Conservation (phyloP, 2,113 vertebrate species). For the Hucho hucho region DNA sequence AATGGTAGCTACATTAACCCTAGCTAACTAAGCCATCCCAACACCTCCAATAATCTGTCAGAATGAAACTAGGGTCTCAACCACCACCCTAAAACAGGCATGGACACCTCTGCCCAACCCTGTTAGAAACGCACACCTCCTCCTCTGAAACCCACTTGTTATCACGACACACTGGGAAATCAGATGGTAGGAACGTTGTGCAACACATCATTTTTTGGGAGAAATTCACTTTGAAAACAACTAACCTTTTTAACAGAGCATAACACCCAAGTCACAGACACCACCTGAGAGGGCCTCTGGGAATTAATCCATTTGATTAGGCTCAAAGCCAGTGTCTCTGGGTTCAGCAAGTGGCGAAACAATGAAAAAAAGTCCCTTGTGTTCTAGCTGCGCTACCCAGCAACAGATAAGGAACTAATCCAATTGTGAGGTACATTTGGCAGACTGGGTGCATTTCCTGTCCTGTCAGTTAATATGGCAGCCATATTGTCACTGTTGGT, state of each 20-base stretch:
- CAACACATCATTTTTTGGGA: background rate
- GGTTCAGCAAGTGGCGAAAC: background rate
- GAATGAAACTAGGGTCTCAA: no score
- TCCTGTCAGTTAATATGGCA: no score
- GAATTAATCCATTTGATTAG: slow-evolving; percentile 10
- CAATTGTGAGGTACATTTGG: background rate
- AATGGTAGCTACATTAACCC: no score
- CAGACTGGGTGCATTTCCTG: background rate
- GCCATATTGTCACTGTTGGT: no score
- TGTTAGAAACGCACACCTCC: no score
- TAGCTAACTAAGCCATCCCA: no score
- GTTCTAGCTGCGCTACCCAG: background rate
- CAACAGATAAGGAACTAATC: background rate
- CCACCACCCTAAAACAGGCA: no score
- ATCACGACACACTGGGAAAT: background rate
- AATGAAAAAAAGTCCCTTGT: background rate
- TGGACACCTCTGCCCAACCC: no score
- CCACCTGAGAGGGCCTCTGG: background rate
- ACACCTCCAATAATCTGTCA: no score
- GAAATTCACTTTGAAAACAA: slow-evolving; percentile 7
- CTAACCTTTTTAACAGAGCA: background rate
- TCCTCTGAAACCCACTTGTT: background rate
- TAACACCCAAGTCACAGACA: background rate
- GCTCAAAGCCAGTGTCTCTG: slow-evolving; percentile 14
- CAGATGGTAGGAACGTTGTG: background rate